Base-by-base conservation (phyloP, 2,113 vertebrate genomes). In the Halcyon senegalensis region DNA sequence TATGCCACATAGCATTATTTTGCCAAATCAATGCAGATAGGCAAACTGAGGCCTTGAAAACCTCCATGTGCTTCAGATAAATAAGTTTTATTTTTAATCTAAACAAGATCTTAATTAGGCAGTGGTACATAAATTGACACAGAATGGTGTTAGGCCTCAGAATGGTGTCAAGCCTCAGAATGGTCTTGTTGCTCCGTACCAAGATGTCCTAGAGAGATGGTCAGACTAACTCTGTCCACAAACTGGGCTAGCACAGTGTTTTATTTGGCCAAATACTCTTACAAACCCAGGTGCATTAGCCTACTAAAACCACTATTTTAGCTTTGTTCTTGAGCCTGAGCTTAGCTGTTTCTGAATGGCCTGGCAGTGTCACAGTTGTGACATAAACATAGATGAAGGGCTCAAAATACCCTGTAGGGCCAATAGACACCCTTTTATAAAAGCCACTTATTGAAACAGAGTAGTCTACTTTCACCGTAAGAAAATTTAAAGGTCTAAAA, bases 161-260 rank as follows among this genome's bases (percentile, higher is more conserved):
- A 6, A 59, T 59, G 30, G 7, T 51, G 14, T 43, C 43, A 43
- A 43, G 11, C 16, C 15, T 43, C 21, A 33, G 17, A 6, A 59
- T 59, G 25, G 7, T 51, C 12, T 41, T 83, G 27, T 51, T 0
- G 0, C 16, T 88, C 8, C 0, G 0, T 20, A 12, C 2, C 7
- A 30, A 70, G 53, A 90, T 5, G 1, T 2, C 16, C 46, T 60
- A 11, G 33, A 58, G 28, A 88, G 30, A 6, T 19, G 35, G 18
- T 50, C 17, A 35, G 53, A 68, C 17, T 67, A 35, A 50, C 58
- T 55, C 43, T 77, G 59, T 35, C 10, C 55, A 24, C 68, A 62
- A 58, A 1, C 31, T 80, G 55, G 21, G 21, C 21, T 59, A 20
- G 15, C 20, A 43, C 3, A 14, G 44, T 23, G 19, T 27, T 72